phyloP scores from a whole-genome alignment of 2,888 invertebrate genomes.

The Petrophora chlorosata region DNA sequence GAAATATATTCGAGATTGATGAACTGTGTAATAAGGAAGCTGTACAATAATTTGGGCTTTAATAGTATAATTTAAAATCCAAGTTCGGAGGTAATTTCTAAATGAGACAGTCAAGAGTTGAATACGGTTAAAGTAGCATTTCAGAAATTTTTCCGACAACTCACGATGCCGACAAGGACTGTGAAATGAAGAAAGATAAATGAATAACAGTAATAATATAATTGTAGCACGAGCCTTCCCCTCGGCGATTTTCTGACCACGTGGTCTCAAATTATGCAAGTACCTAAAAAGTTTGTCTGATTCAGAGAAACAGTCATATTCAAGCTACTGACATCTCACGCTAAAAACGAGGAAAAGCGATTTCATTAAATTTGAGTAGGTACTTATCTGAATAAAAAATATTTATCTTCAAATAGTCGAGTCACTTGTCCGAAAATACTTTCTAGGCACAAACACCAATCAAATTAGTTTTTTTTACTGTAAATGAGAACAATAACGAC shows the following conservation, averaged over 20 bases:
- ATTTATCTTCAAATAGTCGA: too few species aligned
- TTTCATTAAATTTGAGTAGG: too few species aligned
- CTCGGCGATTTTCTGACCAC: background rate
- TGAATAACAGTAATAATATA: background rate
- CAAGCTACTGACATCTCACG: too few species aligned
- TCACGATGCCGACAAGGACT: conserved; percentile 38
- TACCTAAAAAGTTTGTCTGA: too few species aligned
- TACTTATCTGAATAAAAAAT: too few species aligned
- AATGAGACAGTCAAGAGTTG: conserved; percentile 6
- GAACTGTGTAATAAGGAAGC: background rate
- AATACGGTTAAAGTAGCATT: conserved; percentile 10
- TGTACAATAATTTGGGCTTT: too few species aligned
- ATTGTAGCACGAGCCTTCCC: background rate
- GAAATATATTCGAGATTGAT: conserved; percentile 1
- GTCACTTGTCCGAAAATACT: background rate
- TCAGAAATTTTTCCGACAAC: conserved; percentile 9
- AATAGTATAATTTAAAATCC: background rate
- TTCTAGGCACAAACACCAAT: too few species aligned
- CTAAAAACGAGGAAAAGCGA: too few species aligned
- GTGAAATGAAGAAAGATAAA: conserved; percentile 39
- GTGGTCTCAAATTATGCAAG: background rate
- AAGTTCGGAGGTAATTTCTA: conserved; percentile 11
- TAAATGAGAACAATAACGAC: background rate
- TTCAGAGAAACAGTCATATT: too few species aligned
- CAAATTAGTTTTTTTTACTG: too few species aligned